Evolutionary conservation across 2,888 invertebrate species (phyloP).

Genomic region (Caradrina clavipalpis): DNA sequence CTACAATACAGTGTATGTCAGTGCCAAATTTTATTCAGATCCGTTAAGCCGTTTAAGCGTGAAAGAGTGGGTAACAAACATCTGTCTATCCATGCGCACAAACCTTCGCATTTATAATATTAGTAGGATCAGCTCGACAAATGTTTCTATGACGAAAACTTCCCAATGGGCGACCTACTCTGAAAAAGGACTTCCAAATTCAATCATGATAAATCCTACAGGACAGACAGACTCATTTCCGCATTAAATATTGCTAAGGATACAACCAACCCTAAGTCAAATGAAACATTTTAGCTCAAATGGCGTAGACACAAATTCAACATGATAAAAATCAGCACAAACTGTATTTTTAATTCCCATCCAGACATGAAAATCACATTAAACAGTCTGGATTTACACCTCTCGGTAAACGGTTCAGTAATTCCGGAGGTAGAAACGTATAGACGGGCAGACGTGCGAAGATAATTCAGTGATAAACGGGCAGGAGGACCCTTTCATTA

Average conservation of each 20-base stretch:
- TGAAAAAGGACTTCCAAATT: too few species aligned
- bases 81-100: too few species aligned
- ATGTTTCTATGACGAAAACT: conserved; percentile 1
- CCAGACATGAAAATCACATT: conserved; percentile 53
- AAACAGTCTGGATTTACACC: conserved; percentile 45
- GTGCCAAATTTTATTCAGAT: too few species aligned
- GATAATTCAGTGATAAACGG: conserved; percentile 75
- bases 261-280: neutral
- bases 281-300: conserved; percentile 7
- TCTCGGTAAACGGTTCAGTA: conserved; percentile 53
- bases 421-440: conserved; percentile 50
- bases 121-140: too few species aligned
- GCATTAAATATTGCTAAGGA: conserved; percentile 1
- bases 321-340: conserved; percentile 27
- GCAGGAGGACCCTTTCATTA: conserved; percentile 76
- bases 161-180: neutral
- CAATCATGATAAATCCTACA: too few species aligned
- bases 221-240: too few species aligned
- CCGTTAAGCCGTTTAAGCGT: too few species aligned
- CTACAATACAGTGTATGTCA: too few species aligned
- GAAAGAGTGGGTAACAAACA: too few species aligned
- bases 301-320: conserved; percentile 18
- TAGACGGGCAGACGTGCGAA: conserved; percentile 54
- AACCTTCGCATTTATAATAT: too few species aligned
- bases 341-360: conserved; percentile 42